Evolutionary conservation across 2,113 vertebrate genomes (phyloP).

Genomic region (Malurus cyaneus): DNA sequence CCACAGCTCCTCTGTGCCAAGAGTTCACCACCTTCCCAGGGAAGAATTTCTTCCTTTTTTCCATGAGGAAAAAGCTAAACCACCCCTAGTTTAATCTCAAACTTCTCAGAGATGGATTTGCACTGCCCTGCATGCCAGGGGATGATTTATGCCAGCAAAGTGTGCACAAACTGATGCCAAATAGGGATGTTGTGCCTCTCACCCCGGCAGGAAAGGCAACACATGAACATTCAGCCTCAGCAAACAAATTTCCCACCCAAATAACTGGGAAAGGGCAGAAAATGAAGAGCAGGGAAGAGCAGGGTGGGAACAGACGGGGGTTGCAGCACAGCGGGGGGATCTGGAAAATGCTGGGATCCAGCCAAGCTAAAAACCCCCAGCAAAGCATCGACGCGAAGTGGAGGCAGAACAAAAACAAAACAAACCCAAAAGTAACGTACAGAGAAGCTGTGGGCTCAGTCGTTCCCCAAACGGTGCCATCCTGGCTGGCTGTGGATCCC

Average conservation of each 20-base stretch:
- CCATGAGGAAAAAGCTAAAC: neutral
- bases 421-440: neutral
- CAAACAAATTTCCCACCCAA: neutral
- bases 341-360: accelerated
- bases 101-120: accelerated
- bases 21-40: neutral
- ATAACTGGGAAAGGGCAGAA: neutral
- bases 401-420: neutral
- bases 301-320: neutral
- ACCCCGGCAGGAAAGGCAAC: neutral
- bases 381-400: neutral
- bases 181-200: neutral
- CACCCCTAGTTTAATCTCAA: accelerated
- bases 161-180: neutral
- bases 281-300: neutral
- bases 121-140: accelerated
- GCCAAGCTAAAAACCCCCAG: neutral
- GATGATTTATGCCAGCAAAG: neutral
- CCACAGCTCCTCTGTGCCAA: neutral
- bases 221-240: accelerated
- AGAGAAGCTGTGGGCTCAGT: neutral
- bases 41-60: neutral
- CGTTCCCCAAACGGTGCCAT: neutral
- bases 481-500: neutral
- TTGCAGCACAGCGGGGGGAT: neutral